Evolutionary conservation across 2,113 vertebrate species (phyloP), one percentile per base, ranked within the genome.

Genomic region (Centropus bengalensis): DNA sequence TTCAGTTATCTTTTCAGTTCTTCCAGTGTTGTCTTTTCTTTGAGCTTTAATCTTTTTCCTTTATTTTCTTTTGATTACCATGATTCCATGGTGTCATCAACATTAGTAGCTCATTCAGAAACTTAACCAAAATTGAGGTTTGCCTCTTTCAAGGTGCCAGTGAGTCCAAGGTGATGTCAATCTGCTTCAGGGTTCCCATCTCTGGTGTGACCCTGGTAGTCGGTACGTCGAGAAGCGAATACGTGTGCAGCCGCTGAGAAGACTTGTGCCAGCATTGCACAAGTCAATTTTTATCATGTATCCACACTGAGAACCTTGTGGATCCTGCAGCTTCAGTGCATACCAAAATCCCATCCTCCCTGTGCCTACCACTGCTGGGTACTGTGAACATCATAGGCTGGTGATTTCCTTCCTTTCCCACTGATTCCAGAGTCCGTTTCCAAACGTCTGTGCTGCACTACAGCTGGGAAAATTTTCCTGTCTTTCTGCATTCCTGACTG

Each of bases 81-180:
- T 36, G 64, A 47, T 84, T 70, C 38, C 14, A 0, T 17, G 1
- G 3, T 79, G 15, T 73, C 40, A 73, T 45, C 20, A 59, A 66
- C 86, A 69, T 80, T 51, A 85, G 58, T 64, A 88, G 15, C 44
- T 80, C 12, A 26, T 49, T 91, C 78, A 79, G 58, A 86, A 82
- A 66, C 59, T 80, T 76, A 67, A 66, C 42, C 14, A 33, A 52
- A 47, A 33, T 60, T n/a, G 64, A 66, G 8, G 8, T 58, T 91
- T 82, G 9, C 28, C 27, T 84, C 45, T 71, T 93, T 51, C 38
- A 68, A 71, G 36, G 28, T 60, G 79, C 20, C 19, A 42, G 8
- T 32, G 30, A 54, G 56, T 82, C 1, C 2, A 52, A 71, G 51
- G 28, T 38, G 33, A 22, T 42, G 10, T 80, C 49, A 33, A 6